phyloP scores from a whole-genome alignment of 2,113 vertebrate species.

The Cochlearius cochlearius region DNA sequence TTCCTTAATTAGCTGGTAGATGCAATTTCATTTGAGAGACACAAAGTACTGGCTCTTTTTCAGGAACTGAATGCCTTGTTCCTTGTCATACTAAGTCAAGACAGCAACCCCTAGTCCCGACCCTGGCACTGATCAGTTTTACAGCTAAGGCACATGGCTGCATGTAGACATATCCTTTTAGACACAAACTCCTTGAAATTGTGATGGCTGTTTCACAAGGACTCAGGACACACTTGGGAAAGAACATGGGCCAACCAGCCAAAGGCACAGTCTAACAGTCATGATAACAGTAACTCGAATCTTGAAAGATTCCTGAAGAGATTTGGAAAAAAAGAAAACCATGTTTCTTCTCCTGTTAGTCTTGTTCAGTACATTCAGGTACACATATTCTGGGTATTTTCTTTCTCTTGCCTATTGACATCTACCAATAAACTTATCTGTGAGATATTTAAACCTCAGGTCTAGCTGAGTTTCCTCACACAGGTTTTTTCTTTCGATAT shows the following conservation, averaged over 20 bases:
- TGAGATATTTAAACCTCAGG: neutral
- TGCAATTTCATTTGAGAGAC: neutral
- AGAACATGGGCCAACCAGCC: neutral
- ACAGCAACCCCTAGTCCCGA: neutral
- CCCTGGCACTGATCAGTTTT: neutral
- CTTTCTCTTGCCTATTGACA: neutral
- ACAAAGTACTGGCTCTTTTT: conserved; percentile 5
- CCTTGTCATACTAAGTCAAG: neutral
- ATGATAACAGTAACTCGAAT: neutral
- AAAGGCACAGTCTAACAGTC: neutral
- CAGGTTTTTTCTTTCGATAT: neutral
- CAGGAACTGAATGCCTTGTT: neutral
- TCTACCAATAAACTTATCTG: neutral
- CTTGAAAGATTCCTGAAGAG: neutral
- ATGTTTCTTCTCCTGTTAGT: neutral
- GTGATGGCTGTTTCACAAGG: neutral
- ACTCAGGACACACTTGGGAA: neutral
- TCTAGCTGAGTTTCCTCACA: neutral
- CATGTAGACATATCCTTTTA: no score
- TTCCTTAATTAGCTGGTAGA: conserved; percentile 29
- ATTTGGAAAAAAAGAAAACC: neutral
- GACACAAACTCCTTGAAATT: neutral
- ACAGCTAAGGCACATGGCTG: neutral
- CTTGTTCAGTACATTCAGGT: neutral
- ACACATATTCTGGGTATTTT: neutral